Evolutionary conservation across 2,888 invertebrate genomes (phyloP).

Genomic region (Nymphalis urticae): DNA sequence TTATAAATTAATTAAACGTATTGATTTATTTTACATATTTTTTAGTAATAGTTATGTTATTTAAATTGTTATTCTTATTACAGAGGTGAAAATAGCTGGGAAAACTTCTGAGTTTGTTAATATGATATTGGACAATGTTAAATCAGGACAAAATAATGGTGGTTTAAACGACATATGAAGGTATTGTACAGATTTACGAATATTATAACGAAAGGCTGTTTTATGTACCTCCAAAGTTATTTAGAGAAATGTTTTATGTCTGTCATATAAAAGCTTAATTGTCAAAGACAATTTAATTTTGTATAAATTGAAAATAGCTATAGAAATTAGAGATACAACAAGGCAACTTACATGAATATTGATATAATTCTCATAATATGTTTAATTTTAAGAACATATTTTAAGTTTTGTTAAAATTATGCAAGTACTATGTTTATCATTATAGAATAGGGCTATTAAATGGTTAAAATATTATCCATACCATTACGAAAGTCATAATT

Average conservation of each 20-base stretch:
- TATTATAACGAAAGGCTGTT: slow-evolving; percentile 78
- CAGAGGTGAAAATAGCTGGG: slow-evolving; percentile 94
- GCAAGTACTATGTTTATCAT: slow-evolving; percentile 28
- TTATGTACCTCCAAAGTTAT: slow-evolving; percentile 81
- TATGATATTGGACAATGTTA: slow-evolving; percentile 92
- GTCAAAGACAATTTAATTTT: slow-evolving; percentile 78
- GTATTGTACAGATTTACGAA: slow-evolving; percentile 42
- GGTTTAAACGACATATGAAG: slow-evolving; percentile 87
- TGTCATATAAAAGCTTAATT: slow-evolving; percentile 68
- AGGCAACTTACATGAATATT: slow-evolving; percentile 62
- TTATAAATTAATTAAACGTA: too few relatives aligned
- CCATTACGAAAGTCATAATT: slow-evolving; percentile 1
- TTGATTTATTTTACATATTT: too few relatives aligned
- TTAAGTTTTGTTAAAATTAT: slow-evolving; percentile 17
- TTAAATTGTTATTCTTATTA: slow-evolving; percentile 48
- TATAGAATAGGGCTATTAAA: not conserved
- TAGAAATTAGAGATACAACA: slow-evolving; percentile 71
- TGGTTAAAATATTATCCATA: slow-evolving; percentile 4
- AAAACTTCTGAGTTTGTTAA: slow-evolving; percentile 97
- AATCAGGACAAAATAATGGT: slow-evolving; percentile 88
- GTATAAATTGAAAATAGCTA: slow-evolving; percentile 59
- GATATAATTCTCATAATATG: slow-evolving; percentile 36
- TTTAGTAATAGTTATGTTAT: too few relatives aligned
- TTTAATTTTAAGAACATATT: slow-evolving; percentile 19
- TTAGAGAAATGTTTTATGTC: slow-evolving; percentile 66